A percentile compares a stretch with the other conserved stretches of the same genome.
Conservation (phyloP, 2,797 vertebrate genomes). For the Peromyscus attwateri region DNA sequence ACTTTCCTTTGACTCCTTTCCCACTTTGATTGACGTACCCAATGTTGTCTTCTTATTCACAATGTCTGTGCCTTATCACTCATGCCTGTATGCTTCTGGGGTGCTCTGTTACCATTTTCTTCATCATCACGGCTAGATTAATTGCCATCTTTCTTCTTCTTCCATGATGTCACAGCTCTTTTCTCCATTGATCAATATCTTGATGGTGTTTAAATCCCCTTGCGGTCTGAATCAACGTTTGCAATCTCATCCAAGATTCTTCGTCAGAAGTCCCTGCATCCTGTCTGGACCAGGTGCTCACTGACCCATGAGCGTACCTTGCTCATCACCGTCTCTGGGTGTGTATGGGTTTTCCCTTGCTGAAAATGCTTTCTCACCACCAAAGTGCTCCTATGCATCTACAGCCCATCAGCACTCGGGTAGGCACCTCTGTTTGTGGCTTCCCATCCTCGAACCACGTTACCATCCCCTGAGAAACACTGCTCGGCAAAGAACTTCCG, state of each 20-base stretch:
- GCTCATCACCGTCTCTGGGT: neutral
- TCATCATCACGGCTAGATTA: neutral
- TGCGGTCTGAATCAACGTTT: slow-evolving; percentile 34
- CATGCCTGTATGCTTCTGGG: neutral
- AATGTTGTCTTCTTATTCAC: neutral
- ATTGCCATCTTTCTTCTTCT: neutral
- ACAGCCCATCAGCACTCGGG: neutral
- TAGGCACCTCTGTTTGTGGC: neutral
- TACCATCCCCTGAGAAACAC: slow-evolving; percentile 14
- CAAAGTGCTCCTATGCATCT: neutral
- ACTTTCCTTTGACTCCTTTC: neutral
- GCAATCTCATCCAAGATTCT: slow-evolving; percentile 28
- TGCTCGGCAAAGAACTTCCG: slow-evolving; percentile 6
- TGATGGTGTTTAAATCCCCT: neutral
- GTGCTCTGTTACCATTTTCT: neutral
- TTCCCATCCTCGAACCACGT: slow-evolving; percentile 1
- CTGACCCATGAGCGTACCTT: neutral
- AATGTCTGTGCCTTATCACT: neutral
- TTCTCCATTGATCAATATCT: slow-evolving; percentile 12
- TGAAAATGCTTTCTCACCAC: slow-evolving; percentile 6
- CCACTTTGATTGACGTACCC: neutral
- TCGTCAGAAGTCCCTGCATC: neutral
- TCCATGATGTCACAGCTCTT: neutral
- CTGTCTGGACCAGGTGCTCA: neutral
- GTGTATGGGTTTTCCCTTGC: neutral